Evolutionary conservation across 2,888 invertebrate genomes (phyloP), one percentile per base, ranked within the genome.

Genomic region (Clusia tigrina): DNA sequence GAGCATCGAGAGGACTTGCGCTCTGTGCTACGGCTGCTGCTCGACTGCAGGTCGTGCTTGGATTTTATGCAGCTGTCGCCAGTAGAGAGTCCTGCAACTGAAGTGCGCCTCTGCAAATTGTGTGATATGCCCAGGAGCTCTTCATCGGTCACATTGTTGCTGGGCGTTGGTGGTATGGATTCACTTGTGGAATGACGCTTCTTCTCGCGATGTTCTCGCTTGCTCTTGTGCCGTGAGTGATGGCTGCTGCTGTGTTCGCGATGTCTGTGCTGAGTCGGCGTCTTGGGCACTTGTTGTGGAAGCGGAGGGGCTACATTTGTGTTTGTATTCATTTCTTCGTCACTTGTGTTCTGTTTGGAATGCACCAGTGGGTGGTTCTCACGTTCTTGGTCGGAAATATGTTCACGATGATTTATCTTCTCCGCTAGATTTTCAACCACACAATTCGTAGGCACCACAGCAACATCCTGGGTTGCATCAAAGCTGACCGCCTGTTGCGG

Each of bases 181-280:
- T 73, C 77, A 1, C 74, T 71, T 12, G 78, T 71, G 5, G 77
- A 77, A 58, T 83, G 80, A 0, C 81, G 79, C 63, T 83, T 83
- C 69, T 81, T 81, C 25, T 83, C 83, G 6, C 83, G 81, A 65
- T 83, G 81, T 6, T 78, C 79, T 25, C 83, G 75, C 46, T 81
- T 81, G 60, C 73, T 78, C 60, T 78, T 82, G 60, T 81, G 82
- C 10, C 81, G 68, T 15, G 77, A 80, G 2, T 77, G 81, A 68
- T 69, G 79, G 57, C 71, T 67, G 37, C 74, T 71, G 24, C 70
- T 70, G 59, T 78, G 74, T 1, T 79, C 78, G 23, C 74, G 74
- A 23, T 76, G 74, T 57, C 69, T 72, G 23, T 70, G 68, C 42
- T 66, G 65, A 18, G 68, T 64, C 5, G 65, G 62, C 1, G 65